These are phyloP conservation scores for Ceratina calcarata DNA, from an alignment of 1,140 invertebrate species.

Conservation along the genomic window DNA sequence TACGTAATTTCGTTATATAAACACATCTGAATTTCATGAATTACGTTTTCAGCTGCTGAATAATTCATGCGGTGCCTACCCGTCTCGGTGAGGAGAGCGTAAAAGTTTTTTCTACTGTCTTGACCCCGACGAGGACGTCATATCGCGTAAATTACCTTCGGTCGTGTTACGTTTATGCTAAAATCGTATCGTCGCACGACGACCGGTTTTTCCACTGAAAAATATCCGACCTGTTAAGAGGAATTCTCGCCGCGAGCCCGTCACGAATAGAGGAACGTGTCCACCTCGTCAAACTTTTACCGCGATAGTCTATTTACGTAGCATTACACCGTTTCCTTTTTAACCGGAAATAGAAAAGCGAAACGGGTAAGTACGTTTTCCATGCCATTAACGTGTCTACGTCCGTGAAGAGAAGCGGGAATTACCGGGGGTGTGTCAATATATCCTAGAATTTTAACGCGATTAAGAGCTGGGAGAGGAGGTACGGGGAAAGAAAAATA, in stretches of 20 bases:
- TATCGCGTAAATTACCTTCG: constrained; percentile 23
- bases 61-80: constrained; percentile 16
- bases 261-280: not conserved
- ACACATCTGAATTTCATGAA: constrained; percentile 50
- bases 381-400: not conserved
- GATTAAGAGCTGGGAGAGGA: not conserved
- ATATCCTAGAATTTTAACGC: not conserved
- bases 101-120: constrained; percentile 14
- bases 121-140: not conserved
- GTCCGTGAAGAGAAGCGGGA: not conserved
- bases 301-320: not conserved
- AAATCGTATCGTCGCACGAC: not conserved
- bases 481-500: too few relatives aligned
- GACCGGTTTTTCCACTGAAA: not conserved
- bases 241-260: not conserved
- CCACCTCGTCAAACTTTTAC: not conserved
- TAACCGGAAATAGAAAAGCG: not conserved
- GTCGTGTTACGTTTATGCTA: constrained; percentile 8
- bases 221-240: not conserved
- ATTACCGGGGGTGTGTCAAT: not conserved
- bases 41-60: constrained; percentile 6
- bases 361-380: not conserved
- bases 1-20: constrained; percentile 43
- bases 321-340: not conserved
- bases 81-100: not conserved